Conservation (phyloP, 2,797 vertebrate genomes). For the Naso thynnoides region DNA sequence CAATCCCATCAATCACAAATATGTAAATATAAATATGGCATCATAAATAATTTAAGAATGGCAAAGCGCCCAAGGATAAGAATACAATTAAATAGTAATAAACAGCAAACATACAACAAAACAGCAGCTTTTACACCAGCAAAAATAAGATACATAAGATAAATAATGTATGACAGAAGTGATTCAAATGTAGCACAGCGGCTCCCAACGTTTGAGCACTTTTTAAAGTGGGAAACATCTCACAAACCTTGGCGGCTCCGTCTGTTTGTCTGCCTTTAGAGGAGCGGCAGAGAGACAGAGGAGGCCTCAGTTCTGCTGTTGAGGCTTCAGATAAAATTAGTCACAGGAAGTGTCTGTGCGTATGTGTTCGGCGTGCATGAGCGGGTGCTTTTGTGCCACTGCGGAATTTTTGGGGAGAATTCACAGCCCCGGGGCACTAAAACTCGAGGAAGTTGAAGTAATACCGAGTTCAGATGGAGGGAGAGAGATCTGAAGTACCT, state of each 20-base stretch:
- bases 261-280: conserved; percentile 44
- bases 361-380: conserved; percentile 55
- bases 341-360: conserved; percentile 75
- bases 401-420: conserved; percentile 66
- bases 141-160: too few relatives aligned
- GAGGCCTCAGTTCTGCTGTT: conserved; percentile 56
- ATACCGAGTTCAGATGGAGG: conserved; percentile 8
- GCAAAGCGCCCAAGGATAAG: too few relatives aligned
- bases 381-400: conserved; percentile 59
- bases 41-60: too few relatives aligned
- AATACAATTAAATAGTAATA: too few relatives aligned
- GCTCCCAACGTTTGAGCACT: conserved; percentile 13
- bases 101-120: too few relatives aligned
- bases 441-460: conserved; percentile 20
- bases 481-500: conserved; percentile 82
- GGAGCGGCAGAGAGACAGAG: conserved; percentile 62
- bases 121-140: too few relatives aligned
- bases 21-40: too few relatives aligned
- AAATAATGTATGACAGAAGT: background rate
- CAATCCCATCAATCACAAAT: too few relatives aligned
- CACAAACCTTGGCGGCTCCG: conserved; percentile 31
- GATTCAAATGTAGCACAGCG: background rate
- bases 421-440: conserved; percentile 47
- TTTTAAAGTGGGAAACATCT: conserved; percentile 13
- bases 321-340: conserved; percentile 75